Percentiles rank a stretch among this genome's conserved stretches.
phyloP scores from a whole-genome alignment of 2,113 vertebrate species.

The Leptodactylus fuscus region DNA sequence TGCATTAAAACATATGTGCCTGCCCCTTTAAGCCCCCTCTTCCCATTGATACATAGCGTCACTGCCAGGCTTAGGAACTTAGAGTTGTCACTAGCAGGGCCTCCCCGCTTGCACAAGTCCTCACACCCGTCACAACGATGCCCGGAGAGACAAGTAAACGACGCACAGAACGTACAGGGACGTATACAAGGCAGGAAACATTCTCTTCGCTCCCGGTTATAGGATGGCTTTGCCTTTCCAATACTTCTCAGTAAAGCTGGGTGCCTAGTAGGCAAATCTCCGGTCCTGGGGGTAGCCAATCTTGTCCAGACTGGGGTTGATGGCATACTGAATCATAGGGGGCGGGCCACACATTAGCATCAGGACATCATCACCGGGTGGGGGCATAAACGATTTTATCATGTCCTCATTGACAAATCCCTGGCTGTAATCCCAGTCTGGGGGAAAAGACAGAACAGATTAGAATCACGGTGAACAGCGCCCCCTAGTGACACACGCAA shows the following conservation, averaged over 20 bases:
- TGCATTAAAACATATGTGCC: not conserved
- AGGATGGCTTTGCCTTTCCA: not conserved
- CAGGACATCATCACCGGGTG: slow-evolving; percentile 80
- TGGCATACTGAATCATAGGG: slow-evolving; percentile 97
- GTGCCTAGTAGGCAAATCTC: slow-evolving; percentile 82
- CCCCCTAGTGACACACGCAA: not conserved
- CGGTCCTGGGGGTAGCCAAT: slow-evolving; percentile 79
- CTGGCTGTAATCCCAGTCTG: slow-evolving; percentile 92
- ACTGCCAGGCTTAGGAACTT: no score
- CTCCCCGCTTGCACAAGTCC: not conserved
- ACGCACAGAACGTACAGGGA: not conserved
- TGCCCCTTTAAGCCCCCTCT: not conserved
- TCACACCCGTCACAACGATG: not conserved
- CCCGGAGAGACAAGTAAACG: not conserved
- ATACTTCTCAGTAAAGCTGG: no score
- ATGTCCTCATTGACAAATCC: slow-evolving; percentile 94
- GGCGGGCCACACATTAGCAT: slow-evolving; percentile 96
- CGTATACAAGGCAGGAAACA: not conserved
- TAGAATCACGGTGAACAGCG: not conserved
- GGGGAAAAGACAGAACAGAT: rapidly evolving
- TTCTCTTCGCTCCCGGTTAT: slow-evolving; percentile 46
- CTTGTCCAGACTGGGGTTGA: slow-evolving; percentile 92
- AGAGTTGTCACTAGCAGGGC: not conserved
- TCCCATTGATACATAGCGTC: not conserved
- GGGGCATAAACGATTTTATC: slow-evolving; percentile 85